Percentiles rank a stretch among this genome's conserved stretches.
These are phyloP conservation scores for Papilio aristodemus DNA, from an alignment of 1,140 invertebrate genomes.

Conservation along the genomic window DNA sequence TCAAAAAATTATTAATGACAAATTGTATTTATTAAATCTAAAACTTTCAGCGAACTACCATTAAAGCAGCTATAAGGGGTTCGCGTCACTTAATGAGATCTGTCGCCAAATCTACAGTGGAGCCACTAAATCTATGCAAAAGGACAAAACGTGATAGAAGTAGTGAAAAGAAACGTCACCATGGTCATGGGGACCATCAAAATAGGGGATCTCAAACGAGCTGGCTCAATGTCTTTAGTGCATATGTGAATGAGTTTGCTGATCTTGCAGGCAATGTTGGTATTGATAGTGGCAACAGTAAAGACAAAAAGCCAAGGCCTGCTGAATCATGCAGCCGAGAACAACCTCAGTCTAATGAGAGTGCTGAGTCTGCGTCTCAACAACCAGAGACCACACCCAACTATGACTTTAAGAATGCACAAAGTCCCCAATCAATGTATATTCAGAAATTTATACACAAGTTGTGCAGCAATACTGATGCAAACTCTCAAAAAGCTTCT, in stretches of 20 bases:
- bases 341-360: slow-evolving; percentile 29
- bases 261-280: slow-evolving; percentile 72
- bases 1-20: too few relatives aligned
- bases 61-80: slow-evolving; percentile 59
- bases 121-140: slow-evolving; percentile 49
- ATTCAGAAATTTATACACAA: slow-evolving; percentile 45
- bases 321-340: slow-evolving; percentile 33
- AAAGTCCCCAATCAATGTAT: slow-evolving; percentile 42
- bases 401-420: slow-evolving; percentile 10
- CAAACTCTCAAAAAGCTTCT: slow-evolving; percentile 34
- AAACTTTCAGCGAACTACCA: slow-evolving; percentile 51
- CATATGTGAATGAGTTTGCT: slow-evolving; percentile 76
- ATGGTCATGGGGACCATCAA: slow-evolving; percentile 41
- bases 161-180: slow-evolving; percentile 47
- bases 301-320: slow-evolving; percentile 17
- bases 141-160: slow-evolving; percentile 53
- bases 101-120: slow-evolving; percentile 40
- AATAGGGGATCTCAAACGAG: slow-evolving; percentile 48
- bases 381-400: slow-evolving; percentile 36
- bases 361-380: slow-evolving; percentile 34
- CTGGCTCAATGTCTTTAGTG: slow-evolving; percentile 72
- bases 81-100: slow-evolving; percentile 67
- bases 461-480: slow-evolving; percentile 35
- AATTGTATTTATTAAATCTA: too few relatives aligned
- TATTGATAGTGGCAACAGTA: slow-evolving; percentile 39